A percentile compares a stretch with the other conserved stretches of the same genome.
Conservation (phyloP, 2,888 invertebrate genomes). For the Allophyes oxyacanthae region DNA sequence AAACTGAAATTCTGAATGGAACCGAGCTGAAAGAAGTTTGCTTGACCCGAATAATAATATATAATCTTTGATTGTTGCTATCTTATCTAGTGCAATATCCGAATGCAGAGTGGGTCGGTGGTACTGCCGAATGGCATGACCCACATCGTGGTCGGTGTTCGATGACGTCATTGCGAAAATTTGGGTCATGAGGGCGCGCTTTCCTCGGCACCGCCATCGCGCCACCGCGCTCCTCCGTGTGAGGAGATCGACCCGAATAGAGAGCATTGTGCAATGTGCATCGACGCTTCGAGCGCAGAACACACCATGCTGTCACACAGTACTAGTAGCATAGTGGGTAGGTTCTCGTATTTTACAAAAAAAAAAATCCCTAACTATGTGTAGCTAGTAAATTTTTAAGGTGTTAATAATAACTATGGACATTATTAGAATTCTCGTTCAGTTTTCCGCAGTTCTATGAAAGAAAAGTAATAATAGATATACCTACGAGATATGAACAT, state of each 20-base stretch:
- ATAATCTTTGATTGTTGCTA: conserved; percentile 46
- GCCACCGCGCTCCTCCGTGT: conserved; percentile 55
- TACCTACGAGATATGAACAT: conserved; percentile 10
- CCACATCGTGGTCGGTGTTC: conserved; percentile 78
- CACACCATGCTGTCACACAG: neutral
- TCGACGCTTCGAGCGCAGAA: conserved; percentile 15
- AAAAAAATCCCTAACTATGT: neutral
- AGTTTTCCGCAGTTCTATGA: neutral
- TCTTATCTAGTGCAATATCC: conserved; percentile 59
- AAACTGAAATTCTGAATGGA: neutral
- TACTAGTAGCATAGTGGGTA: neutral
- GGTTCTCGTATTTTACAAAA: neutral
- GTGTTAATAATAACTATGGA: too few relatives aligned
- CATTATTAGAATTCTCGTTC: neutral
- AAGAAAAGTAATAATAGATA: too few relatives aligned
- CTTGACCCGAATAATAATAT: conserved; percentile 35
- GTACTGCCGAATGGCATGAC: conserved; percentile 70
- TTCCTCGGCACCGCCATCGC: conserved; percentile 61
- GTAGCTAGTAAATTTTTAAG: neutral
- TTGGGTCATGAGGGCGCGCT: conserved; percentile 83
- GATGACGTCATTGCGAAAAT: conserved; percentile 84
- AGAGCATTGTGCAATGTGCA: conserved; percentile 28
- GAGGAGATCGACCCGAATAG: conserved; percentile 59
- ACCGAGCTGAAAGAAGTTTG: conserved; percentile 28
- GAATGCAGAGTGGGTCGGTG: conserved; percentile 61